These are phyloP conservation scores for Galemys pyrenaicus DNA, from an alignment of 2,113 vertebrate genomes.

Conservation along the genomic window DNA sequence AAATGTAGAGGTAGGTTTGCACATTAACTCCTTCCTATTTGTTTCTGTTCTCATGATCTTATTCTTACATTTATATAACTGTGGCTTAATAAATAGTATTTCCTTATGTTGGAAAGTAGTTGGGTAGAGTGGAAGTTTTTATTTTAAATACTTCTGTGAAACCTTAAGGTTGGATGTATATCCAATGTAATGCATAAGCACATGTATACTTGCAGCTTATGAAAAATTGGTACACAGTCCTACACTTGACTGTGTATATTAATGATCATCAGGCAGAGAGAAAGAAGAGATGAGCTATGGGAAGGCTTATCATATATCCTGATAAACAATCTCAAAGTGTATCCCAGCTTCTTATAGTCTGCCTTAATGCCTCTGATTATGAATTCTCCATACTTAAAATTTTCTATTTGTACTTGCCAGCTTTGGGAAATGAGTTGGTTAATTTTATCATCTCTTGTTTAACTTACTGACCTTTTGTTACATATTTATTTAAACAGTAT, in stretches of 20 bases:
- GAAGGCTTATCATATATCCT: neutral
- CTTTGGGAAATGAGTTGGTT: neutral
- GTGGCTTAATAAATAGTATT: neutral
- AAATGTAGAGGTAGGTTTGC: neutral
- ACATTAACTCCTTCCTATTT: neutral
- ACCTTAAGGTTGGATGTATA: neutral
- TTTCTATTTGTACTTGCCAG: neutral
- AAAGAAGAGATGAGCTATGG: neutral
- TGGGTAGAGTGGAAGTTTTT: neutral
- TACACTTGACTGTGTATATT: neutral
- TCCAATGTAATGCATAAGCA: neutral
- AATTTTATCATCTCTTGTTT: neutral
- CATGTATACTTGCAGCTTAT: neutral
- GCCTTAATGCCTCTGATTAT: neutral
- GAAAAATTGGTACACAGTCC: neutral
- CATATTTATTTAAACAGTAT: neutral
- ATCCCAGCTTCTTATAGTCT: neutral
- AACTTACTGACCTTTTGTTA: neutral
- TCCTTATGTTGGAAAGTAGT: neutral
- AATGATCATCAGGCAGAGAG: neutral
- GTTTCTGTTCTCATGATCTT: neutral
- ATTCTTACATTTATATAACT: neutral
- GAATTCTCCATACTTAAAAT: constrained; percentile 3
- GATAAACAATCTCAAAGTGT: neutral
- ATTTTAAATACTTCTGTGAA: neutral